Evolutionary conservation across 2,113 vertebrate species (phyloP).

Genomic region (Parus major): DNA sequence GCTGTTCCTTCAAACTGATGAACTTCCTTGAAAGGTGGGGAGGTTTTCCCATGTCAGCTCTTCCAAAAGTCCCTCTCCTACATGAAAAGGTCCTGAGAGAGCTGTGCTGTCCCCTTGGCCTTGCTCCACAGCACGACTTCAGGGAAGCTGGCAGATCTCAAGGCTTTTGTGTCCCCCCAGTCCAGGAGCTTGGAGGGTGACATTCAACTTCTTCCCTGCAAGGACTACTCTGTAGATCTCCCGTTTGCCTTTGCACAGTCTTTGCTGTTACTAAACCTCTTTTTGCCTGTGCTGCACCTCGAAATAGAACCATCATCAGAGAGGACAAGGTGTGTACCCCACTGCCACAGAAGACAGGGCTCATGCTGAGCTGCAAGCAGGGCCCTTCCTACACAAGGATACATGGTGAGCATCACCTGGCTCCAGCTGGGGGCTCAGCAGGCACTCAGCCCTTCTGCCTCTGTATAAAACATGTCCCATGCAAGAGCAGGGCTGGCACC

Average conservation of each 20-base stretch:
- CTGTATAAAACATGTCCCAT: background rate
- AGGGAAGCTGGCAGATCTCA: background rate
- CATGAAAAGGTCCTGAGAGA: background rate
- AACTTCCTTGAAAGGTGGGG: background rate
- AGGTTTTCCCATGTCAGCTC: background rate
- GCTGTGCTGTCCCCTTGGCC: background rate
- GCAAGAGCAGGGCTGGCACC: background rate
- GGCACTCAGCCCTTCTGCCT: background rate
- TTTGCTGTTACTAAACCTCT: background rate
- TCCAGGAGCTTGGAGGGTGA: background rate
- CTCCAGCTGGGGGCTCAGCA: background rate
- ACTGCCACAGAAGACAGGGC: background rate
- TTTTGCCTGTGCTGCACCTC: background rate
- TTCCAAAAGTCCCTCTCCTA: background rate
- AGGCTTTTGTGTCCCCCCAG: background rate
- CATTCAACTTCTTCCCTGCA: background rate
- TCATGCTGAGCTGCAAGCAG: background rate
- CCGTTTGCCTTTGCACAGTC: background rate
- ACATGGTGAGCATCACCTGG: background rate
- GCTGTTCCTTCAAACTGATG: background rate
- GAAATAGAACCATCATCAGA: background rate
- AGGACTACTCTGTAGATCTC: background rate
- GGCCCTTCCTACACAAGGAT: rapidly evolving
- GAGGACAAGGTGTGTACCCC: background rate
- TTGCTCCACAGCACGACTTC: background rate